phyloP scores from a whole-genome alignment of 2,113 vertebrate species.

The Tricholaema leucomelas region DNA sequence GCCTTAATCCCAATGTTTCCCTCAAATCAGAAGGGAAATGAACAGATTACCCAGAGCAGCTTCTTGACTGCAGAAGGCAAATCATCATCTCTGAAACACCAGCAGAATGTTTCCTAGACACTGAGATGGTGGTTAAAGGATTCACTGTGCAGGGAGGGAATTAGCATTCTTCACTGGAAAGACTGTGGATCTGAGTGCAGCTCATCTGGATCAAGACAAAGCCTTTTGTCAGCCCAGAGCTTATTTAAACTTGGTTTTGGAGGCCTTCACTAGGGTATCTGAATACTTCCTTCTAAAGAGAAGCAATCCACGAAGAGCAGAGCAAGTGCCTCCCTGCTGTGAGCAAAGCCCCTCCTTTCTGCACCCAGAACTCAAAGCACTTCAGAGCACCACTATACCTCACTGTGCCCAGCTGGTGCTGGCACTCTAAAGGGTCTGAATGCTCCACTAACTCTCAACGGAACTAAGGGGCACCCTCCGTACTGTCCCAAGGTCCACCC shows the following conservation, averaged over 20 bases:
- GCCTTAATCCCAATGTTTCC: background rate
- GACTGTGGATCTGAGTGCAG: background rate
- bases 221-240: background rate
- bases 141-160: background rate
- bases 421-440: background rate
- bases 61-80: background rate
- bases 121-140: background rate
- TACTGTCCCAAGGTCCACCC: background rate
- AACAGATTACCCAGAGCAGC: background rate
- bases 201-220: background rate
- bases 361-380: background rate
- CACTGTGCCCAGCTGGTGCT: rapidly evolving
- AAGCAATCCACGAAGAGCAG: background rate
- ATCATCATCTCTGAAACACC: background rate
- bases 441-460: background rate
- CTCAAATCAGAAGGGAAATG: background rate
- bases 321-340: background rate
- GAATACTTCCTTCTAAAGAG: background rate
- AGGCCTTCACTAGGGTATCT: background rate
- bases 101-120: background rate
- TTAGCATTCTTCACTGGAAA: background rate
- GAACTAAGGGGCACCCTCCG: background rate
- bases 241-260: background rate
- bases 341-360: background rate
- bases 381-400: background rate